Percentiles rank a stretch among this genome's conserved stretches.
Conservation (phyloP, 2,113 vertebrate species). For the Oreochromis aureus region DNA sequence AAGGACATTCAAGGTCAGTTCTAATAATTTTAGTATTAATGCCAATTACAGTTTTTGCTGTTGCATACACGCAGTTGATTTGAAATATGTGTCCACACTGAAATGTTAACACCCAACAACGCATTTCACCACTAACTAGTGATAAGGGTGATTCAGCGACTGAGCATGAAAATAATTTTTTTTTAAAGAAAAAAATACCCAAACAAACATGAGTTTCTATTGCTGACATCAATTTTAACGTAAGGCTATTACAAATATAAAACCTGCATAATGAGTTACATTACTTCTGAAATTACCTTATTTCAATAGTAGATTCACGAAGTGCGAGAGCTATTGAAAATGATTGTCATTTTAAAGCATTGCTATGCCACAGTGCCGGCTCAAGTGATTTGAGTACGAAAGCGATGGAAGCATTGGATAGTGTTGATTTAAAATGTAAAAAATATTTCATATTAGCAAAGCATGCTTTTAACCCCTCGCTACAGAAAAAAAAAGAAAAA, state of each 20-base stretch:
- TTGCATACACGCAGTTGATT: conserved; percentile 6
- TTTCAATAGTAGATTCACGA: conserved; percentile 28
- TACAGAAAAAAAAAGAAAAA: conserved; percentile 9
- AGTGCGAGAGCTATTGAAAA: conserved; percentile 49
- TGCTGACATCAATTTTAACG: conserved; percentile 59
- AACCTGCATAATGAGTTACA: conserved; percentile 45
- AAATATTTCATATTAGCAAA: conserved; percentile 50
- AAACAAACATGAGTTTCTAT: conserved; percentile 1
- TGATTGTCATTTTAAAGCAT: conserved; percentile 72
- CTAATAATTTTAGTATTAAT: background rate
- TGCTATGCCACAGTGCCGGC: conserved; percentile 74
- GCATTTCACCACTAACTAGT: background rate
- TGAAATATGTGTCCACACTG: background rate
- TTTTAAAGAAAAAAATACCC: fast-evolving
- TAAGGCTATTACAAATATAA: conserved; percentile 57
- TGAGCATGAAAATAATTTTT: background rate
- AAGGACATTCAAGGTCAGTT: background rate
- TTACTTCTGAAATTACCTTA: conserved; percentile 18
- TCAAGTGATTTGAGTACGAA: conserved; percentile 53
- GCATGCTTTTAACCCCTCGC: conserved; percentile 62
- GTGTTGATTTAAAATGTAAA: conserved; percentile 56
- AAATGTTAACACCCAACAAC: conserved; percentile 3
- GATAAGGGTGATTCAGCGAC: background rate
- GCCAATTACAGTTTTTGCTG: background rate
- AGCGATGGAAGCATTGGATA: conserved; percentile 60